phyloP scores from a whole-genome alignment of 2,888 invertebrate species.

The Galeruca laticollis region DNA sequence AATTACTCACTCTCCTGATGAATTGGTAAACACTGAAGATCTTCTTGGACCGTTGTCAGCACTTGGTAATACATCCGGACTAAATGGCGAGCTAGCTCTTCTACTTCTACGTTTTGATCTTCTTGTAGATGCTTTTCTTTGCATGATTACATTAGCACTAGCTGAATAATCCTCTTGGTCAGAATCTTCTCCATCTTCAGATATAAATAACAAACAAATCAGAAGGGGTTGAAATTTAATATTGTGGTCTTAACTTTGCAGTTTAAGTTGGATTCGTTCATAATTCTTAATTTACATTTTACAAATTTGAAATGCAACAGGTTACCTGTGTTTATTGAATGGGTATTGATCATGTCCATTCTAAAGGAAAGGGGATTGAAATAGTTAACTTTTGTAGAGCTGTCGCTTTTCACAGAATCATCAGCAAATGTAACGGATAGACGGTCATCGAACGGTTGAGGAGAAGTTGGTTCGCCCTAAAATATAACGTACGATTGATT shows the following conservation, averaged over 20 bases:
- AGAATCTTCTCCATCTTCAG: slow-evolving; percentile 66
- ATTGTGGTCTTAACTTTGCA: no score
- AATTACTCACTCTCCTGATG: slow-evolving; percentile 83
- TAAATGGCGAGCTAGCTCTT: slow-evolving; percentile 73
- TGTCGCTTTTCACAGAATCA: slow-evolving; percentile 64
- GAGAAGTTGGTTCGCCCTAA: slow-evolving; percentile 73
- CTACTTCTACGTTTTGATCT: slow-evolving; percentile 76
- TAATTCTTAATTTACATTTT: no score
- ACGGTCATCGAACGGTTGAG: slow-evolving; percentile 78
- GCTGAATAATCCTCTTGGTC: slow-evolving; percentile 90
- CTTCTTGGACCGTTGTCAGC: slow-evolving; percentile 69
- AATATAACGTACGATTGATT: slow-evolving; percentile 1
- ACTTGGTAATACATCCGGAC: slow-evolving; percentile 65
- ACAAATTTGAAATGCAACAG: not conserved
- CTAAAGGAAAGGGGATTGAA: slow-evolving; percentile 43
- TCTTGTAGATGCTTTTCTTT: slow-evolving; percentile 81
- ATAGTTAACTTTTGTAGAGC: slow-evolving; percentile 49
- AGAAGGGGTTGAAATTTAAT: not conserved
- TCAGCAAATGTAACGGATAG: slow-evolving; percentile 81
- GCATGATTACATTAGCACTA: slow-evolving; percentile 87
- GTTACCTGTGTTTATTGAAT: slow-evolving; percentile 32
- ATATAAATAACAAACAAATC: not conserved
- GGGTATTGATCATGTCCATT: slow-evolving; percentile 56
- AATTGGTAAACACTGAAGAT: slow-evolving; percentile 85
- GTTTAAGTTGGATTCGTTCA: no score